phyloP scores from a whole-genome alignment of 2,113 vertebrate genomes.

The Grammomys surdaster region DNA sequence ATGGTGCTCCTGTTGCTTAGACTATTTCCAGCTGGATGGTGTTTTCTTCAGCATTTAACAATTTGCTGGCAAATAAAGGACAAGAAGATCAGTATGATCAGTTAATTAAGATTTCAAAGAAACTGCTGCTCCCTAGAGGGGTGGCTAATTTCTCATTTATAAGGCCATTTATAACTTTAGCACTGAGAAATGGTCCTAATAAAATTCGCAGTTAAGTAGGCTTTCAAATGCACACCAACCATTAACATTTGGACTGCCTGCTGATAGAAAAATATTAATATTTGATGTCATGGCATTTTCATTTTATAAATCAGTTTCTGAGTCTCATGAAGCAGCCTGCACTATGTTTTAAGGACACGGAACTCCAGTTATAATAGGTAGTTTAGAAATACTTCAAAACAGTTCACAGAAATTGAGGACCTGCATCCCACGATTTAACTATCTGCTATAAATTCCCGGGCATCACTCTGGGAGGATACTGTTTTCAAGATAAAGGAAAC shows the following conservation, averaged over 20 bases:
- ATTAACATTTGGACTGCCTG: constrained; percentile 72
- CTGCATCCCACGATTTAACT: constrained; percentile 54
- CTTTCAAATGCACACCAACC: constrained; percentile 72
- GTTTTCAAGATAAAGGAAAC: constrained; percentile 56
- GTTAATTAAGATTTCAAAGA: constrained; percentile 79
- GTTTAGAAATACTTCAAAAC: constrained; percentile 64
- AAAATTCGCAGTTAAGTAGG: constrained; percentile 66
- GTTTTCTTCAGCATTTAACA: constrained; percentile 71
- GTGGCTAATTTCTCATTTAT: constrained; percentile 77
- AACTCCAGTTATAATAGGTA: constrained; percentile 47
- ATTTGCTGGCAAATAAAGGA: constrained; percentile 67
- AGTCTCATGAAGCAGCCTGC: constrained; percentile 73
- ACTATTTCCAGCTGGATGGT: constrained; percentile 15
- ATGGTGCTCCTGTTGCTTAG: constrained; percentile 15
- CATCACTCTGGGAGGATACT: neutral
- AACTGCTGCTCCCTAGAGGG: constrained; percentile 68
- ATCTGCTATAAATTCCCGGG: neutral
- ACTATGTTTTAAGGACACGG: constrained; percentile 60
- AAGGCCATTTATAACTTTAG: constrained; percentile 76
- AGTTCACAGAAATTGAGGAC: constrained; percentile 37
- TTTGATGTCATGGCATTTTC: constrained; percentile 79
- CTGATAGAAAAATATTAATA: constrained; percentile 79
- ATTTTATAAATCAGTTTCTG: constrained; percentile 74
- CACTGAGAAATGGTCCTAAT: constrained; percentile 76
- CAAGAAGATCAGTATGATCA: constrained; percentile 50